phyloP scores from a whole-genome alignment of 2,888 invertebrate species.

The Pachydiplax longipennis region DNA sequence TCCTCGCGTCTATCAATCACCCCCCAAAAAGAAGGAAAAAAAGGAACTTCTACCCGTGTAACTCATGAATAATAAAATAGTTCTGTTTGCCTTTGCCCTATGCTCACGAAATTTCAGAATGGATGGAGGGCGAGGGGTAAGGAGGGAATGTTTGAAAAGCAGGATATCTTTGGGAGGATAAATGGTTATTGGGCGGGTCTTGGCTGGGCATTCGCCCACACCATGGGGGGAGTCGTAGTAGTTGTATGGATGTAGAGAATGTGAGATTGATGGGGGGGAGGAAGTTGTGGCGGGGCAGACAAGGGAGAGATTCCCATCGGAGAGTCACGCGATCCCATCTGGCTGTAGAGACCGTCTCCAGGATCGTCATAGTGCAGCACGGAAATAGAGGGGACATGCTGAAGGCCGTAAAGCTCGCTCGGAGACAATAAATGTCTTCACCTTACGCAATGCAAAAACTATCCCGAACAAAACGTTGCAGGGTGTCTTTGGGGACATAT shows the following conservation, averaged over 20 bases:
- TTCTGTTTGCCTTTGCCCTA: constrained; percentile 14
- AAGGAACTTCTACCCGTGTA: neutral
- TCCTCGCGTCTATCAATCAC: constrained; percentile 8
- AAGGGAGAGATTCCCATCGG: neutral
- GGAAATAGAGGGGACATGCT: neutral
- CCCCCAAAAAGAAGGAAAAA: neutral
- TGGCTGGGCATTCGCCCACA: constrained; percentile 1
- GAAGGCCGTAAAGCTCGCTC: neutral
- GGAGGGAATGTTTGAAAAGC: constrained; percentile 33
- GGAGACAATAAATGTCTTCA: constrained; percentile 13
- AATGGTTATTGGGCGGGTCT: constrained; percentile 38
- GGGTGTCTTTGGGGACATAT: neutral
- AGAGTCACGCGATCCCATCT: constrained; percentile 43
- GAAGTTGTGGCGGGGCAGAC: neutral
- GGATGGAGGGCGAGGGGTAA: neutral
- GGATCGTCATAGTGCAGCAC: constrained; percentile 25
- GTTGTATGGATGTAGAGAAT: neutral
- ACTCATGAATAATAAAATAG: constrained; percentile 36
- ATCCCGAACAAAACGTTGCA: neutral
- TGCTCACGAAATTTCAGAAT: constrained; percentile 26
- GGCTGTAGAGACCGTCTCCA: constrained; percentile 8
- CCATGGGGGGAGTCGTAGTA: neutral
- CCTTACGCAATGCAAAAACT: neutral
- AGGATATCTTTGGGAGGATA: constrained; percentile 38
- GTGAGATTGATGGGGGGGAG: neutral